Conservation (phyloP, 2,888 invertebrate genomes). For the Eurois occulta region DNA sequence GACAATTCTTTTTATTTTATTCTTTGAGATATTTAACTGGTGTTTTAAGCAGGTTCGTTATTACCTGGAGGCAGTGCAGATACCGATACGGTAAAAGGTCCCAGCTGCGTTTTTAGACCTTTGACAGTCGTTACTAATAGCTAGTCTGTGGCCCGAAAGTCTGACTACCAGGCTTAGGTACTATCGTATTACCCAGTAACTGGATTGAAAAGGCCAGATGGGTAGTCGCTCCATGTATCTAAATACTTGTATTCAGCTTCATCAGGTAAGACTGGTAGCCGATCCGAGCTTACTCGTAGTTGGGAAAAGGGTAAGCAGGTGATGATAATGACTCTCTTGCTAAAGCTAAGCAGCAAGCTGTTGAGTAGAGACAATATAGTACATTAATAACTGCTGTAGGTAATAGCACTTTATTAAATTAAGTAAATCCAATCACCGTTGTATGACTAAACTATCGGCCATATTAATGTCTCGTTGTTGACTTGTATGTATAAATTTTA, state of each 20-base stretch:
- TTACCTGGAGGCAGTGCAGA: too few relatives aligned
- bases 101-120: neutral
- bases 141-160: too few relatives aligned
- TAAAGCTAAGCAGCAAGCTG: neutral
- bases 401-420: constrained; percentile 43
- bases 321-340: too few relatives aligned
- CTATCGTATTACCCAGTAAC: too few relatives aligned
- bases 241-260: too few relatives aligned
- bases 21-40: neutral
- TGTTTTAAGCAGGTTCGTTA: neutral
- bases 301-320: too few relatives aligned
- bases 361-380: neutral
- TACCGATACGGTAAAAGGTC: neutral
- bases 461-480: constrained; percentile 57
- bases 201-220: too few relatives aligned
- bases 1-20: neutral
- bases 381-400: constrained; percentile 12
- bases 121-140: neutral
- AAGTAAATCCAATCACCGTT: constrained; percentile 29
- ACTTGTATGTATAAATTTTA: constrained; percentile 63
- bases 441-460: constrained; percentile 51
- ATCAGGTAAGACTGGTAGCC: too few relatives aligned
- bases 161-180: too few relatives aligned
- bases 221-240: too few relatives aligned
- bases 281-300: too few relatives aligned